Base-by-base conservation (phyloP, 2,113 vertebrate species). In the Nymphicus hollandicus region DNA sequence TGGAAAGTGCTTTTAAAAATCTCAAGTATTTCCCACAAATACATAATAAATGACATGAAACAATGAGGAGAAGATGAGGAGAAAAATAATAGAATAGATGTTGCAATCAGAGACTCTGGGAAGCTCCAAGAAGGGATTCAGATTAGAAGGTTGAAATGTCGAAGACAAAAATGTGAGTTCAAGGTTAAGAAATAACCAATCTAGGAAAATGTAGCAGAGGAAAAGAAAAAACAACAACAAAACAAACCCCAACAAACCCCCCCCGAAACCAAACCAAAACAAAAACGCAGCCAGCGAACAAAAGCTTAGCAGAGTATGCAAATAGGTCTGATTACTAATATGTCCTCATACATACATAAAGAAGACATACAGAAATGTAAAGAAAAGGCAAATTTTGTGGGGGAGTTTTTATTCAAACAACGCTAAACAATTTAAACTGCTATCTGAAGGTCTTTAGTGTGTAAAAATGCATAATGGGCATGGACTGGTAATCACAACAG, bases 391-490 rank as follows among this genome's bases (percentile, higher is more conserved):
- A 22, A 60, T 69, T 93, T 95, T 72, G 1, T 39, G 13, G 19
- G 5, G 11, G 55, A 63, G 19, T 86, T 97, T 88, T 46, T 88
- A 73, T 78, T 94, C 83, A 88, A 93, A 91, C 43, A 86, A 27
- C 44, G 94, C 68, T 88, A 84, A 95, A 95, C 50, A 46, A 81
- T 93, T 93, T 92, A 83, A 88, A 89, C 35, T 92, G 80, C 60
- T 60, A 24, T 93, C 72, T 89, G 86, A 97, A 96, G 86, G 94
- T 86, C 94, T 95, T 94, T 28, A 84, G 69, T 74, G 52, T 81
- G 60, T 81, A 84, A 96, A 94, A 97, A 93, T 92, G 86, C 91
- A 92, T 93, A 88, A 95, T 68, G 73, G 92, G 92, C 77, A 92
- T 33, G 72, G 92, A 71, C 69, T 84, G 52, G 91, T 87, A 95